Evolutionary conservation across 2,797 vertebrate species (phyloP), one percentile per base, ranked within the genome.

Genomic region (Hypotaenidia okinawae): DNA sequence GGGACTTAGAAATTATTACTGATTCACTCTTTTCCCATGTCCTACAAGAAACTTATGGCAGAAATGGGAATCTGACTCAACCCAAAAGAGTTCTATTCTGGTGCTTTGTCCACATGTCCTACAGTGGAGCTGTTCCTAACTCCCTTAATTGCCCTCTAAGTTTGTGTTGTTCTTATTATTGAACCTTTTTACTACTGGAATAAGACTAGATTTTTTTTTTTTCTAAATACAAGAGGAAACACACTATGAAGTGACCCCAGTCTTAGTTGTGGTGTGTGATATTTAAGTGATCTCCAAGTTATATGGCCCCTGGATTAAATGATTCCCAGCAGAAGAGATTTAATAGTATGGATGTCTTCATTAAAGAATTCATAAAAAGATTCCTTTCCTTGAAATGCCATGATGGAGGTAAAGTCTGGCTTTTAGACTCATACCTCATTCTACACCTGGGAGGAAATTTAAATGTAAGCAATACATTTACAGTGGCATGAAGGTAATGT

Each of bases 121-220:
- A 5, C 3, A 24, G 6, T 11, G 47, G 14, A 62, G 13, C 7
- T 32, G 21, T 86, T 84, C 16, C 16, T 32, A 3, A 2, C 3
- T 47, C 8, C 9, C 41, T 85, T 63, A 59, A 11, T 28, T 61
- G 23, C 1, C 1, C 2, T 35, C 4, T 10, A 2, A 1, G 19
- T 58, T 66, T 1, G 47, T 88, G 62, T 45, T 19, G 2, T 43
- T 22, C 2, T 43, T 80, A 13, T 70, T 75, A n/a, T 1, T 11
- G 59, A 54, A 28, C 0, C 5, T 66, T 77, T 81, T 57, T 9
- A 10, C 1, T 41, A 35, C 17, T 32, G 19, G 10, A 21, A 21
- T 59, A 61, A 78, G 12, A 22, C 23, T 47, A 22, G 16, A 45
- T 11, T 37, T 37, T 39, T 11, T 61, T 61, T 4, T n/a, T 39